phyloP scores from a whole-genome alignment of 2,797 vertebrate species.

The Erethizon dorsatum region DNA sequence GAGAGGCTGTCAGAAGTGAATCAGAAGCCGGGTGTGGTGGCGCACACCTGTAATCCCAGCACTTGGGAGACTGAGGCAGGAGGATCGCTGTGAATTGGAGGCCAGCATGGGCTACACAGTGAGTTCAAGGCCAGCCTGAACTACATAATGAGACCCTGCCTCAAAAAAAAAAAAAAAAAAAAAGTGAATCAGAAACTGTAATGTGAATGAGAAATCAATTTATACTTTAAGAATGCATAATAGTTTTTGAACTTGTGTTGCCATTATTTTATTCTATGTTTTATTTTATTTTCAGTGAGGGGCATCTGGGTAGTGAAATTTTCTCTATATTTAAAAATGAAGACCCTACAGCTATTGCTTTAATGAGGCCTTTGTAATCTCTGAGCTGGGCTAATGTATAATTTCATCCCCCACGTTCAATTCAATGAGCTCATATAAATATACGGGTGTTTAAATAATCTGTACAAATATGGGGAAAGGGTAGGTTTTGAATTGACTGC shows the following conservation, averaged over 20 bases:
- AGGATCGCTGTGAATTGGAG: background rate
- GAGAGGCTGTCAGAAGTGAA: background rate
- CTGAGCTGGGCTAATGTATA: background rate
- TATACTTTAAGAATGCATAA: constrained; percentile 17
- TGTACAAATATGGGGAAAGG: background rate
- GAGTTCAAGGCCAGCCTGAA: background rate
- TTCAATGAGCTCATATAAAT: background rate
- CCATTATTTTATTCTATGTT: background rate
- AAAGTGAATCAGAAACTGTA: background rate
- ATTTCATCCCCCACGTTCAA: background rate
- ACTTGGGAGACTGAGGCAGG: background rate
- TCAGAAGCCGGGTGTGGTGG: background rate
- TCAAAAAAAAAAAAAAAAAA: background rate
- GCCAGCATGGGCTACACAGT: background rate
- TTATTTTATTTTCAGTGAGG: background rate
- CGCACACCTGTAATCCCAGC: background rate
- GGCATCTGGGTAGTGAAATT: background rate
- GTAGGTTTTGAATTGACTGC: background rate
- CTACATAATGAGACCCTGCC: background rate
- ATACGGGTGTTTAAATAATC: background rate
- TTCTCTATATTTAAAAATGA: constrained; percentile 13
- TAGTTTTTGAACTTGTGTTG: background rate
- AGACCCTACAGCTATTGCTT: background rate
- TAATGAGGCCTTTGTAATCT: constrained; percentile 9
- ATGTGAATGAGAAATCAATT: constrained; percentile 47